Conservation (phyloP, 2,113 vertebrate genomes). For the Nycticryphes semicollaris region DNA sequence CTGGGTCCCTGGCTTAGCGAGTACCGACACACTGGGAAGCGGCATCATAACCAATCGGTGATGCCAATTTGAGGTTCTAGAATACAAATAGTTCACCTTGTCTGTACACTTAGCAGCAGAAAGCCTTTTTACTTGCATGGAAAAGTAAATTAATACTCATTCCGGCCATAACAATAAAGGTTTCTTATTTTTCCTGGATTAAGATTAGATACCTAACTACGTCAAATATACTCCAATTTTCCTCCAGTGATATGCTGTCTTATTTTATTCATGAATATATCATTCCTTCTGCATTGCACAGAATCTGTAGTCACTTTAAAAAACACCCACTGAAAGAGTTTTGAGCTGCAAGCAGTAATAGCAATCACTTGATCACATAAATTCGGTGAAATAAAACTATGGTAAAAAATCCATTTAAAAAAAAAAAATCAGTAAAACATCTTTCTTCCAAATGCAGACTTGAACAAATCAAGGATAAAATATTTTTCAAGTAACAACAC, state of each 20-base stretch:
- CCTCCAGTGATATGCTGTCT: not conserved
- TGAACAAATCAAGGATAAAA: not conserved
- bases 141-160: not conserved
- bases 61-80: not conserved
- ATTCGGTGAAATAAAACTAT: not conserved
- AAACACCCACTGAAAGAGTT: not conserved
- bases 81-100: not conserved
- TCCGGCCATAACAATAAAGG: not conserved
- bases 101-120: not conserved
- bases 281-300: not conserved
- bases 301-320: not conserved
- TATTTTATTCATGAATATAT: not conserved
- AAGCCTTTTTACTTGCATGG: not conserved
- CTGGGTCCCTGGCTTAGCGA: not conserved
- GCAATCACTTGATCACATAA: not conserved
- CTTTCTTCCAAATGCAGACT: not conserved
- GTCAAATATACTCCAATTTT: not conserved
- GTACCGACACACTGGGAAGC: not conserved
- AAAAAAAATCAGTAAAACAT: not conserved
- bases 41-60: not conserved
- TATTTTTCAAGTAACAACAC: not conserved
- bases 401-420: not conserved
- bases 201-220: not conserved
- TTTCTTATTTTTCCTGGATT: not conserved
- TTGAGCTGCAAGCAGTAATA: not conserved